phyloP scores from a whole-genome alignment of 2,113 vertebrate species.

The Phalacrocorax aristotelis region DNA sequence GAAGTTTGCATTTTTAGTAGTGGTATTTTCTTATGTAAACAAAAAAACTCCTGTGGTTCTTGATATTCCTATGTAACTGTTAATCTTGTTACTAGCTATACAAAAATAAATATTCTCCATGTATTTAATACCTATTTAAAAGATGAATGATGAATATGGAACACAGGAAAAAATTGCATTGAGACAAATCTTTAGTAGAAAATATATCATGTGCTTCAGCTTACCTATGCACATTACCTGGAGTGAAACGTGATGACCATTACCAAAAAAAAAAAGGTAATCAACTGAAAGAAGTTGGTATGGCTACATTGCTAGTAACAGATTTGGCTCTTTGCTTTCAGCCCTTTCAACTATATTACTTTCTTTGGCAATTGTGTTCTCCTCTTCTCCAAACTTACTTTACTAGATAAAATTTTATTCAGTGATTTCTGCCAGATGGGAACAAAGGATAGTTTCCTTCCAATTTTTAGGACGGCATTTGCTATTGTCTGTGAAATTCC shows the following conservation, averaged over 20 bases:
- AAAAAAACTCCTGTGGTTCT: neutral
- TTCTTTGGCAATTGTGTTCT: neutral
- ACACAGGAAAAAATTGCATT: neutral
- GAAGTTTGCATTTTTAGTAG: neutral
- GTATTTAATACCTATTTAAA: neutral
- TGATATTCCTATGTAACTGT: neutral
- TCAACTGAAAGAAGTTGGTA: neutral
- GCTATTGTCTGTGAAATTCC: slow-evolving; percentile 1
- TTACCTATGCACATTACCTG: neutral
- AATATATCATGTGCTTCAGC: neutral
- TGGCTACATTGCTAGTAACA: neutral
- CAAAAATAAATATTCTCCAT: neutral
- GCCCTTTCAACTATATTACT: neutral
- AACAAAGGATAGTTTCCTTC: neutral
- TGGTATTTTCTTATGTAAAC: neutral
- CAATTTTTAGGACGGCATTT: neutral
- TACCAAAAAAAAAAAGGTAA: neutral
- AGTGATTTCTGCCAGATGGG: neutral
- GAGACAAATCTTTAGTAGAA: neutral
- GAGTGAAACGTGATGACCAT: neutral
- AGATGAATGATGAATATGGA: neutral
- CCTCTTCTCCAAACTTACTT: neutral
- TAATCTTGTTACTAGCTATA: neutral
- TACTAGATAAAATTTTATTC: neutral
- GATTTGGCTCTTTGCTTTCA: neutral